Base-by-base conservation (phyloP, 2,888 invertebrate species). In the Leucoma salicis region DNA sequence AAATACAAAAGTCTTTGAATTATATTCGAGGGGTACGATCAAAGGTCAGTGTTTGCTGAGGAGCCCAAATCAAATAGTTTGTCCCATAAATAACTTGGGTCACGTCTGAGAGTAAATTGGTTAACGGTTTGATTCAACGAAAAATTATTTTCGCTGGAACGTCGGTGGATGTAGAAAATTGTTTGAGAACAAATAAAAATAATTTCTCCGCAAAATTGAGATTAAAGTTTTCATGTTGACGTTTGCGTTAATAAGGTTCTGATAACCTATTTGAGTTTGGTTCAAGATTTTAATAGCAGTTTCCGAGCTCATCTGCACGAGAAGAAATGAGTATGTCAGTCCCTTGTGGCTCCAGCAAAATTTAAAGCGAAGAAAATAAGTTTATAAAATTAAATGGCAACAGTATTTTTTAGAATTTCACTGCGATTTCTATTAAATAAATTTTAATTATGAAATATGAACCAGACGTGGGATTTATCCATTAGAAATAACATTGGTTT, bases 51-150 rank as follows among this genome's bases (percentile, higher is more conserved):
- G 52, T 63, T 65, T 63, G 50, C 47, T 45, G 48, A 57, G 60
- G 42, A 54, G 52, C 35, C 46, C 53, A 60, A 58, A 64, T 66
- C 60, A 66, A 64, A 66, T 58, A 66, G 60, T 64, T 61, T 55
- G 60, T 57, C 63, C 55, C 48, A 63, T 60, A 66, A 59, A 59
- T 66, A 63, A 53, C 51, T 46, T n/a, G 60, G 60, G 56, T 60
- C 66, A 53, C 60, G 51, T 65, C 55, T 56, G 40, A 21, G 36
- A 55, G 49, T 66, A 64, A 62, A 63, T 62, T 60, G 63, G 60
- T 62, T 62, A 64, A 63, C 54, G 53, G 47, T 42, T 52, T 60
- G 56, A 52, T 52, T 57, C 49, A 11, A 57, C 52, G 44, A 53
- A 66, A 61, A 57, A 64, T 64, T 60, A 57, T 62, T 57, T 56